Conservation (phyloP, 2,113 vertebrate species). For the Oxyura jamaicensis region DNA sequence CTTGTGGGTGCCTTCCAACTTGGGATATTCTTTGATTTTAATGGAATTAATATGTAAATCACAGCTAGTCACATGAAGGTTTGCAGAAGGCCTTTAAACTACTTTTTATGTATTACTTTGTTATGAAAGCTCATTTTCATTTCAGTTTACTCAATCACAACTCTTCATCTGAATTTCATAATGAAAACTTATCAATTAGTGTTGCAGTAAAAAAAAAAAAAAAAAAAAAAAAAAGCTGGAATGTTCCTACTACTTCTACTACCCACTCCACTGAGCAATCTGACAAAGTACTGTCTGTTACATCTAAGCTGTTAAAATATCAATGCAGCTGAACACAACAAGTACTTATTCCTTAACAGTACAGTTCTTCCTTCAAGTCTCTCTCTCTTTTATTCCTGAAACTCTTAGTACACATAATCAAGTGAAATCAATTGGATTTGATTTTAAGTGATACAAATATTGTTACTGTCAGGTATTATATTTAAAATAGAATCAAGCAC, state of each 20-base stretch:
- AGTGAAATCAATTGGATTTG: conserved; percentile 11
- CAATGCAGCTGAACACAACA: not conserved
- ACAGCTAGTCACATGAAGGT: not conserved
- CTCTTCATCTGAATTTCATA: not conserved
- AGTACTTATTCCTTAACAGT: not conserved
- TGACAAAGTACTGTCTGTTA: not conserved
- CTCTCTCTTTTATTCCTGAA: not conserved
- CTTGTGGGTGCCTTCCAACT: too few relatives aligned
- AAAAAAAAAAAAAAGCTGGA: not conserved
- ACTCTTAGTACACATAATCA: not conserved
- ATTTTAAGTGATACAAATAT: conserved; percentile 34
- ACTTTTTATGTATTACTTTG: not conserved
- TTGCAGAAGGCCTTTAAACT: not conserved
- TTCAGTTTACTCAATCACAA: not conserved
- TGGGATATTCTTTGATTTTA: not conserved
- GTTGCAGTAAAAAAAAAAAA: not conserved
- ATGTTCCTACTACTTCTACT: not conserved
- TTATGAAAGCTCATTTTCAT: not conserved
- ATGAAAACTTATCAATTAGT: not conserved
- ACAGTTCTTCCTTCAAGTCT: not conserved
- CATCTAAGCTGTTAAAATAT: not conserved
- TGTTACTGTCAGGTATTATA: not conserved
- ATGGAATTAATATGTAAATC: not conserved
- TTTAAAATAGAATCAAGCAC: conserved; percentile 15
- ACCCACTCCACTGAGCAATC: not conserved